Evolutionary conservation across 2,888 invertebrate species (phyloP), one percentile per base, ranked within the genome.

Genomic region (Eristalis tenax): DNA sequence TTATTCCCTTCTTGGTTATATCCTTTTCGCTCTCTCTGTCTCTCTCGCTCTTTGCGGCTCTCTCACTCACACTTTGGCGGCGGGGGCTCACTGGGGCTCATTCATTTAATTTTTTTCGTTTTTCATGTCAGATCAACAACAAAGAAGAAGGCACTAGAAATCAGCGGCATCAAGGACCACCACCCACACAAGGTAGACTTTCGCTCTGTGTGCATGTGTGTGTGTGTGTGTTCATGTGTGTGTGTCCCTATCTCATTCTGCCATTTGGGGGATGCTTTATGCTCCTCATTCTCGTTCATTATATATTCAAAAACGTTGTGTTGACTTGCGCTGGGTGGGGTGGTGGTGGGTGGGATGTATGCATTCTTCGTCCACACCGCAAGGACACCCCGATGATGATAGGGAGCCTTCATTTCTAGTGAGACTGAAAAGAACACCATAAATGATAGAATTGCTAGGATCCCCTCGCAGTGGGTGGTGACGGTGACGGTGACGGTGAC

Each of bases 241-340:
- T 15, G 22, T 11, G 13, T 8, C 22, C 57, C 13, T 10, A 22
- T 56, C 56, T 56, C 18, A 56, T 22, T 56, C 56, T 57, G 57
- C 11, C 57, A 23, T 57, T 23, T 64, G 35, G 28, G 26, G 38
- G 56, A 43, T 38, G 65, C 18, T 56, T 78, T 56, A 40, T 40
- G 57, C 57, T 28, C 40, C 57, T 65, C 70, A n/a, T 73, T 59
- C 59, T 50, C 43, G 22, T 26, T 79, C 61, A 80, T 73, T 73
- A 80, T 80, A 50, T 80, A 68, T 73, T 80, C 79, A 73, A 73
- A 73, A 71, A 40, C n/a, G n/a, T 5, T n/a, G n/a, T n/a, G 50
- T 6, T n/a, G n/a, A 5, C 32, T 4, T 32, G 32, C 32, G 32
- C 0, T 32, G 32, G 32, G 32, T 6, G 32, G 35, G 10, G 10